phyloP scores from a whole-genome alignment of 2,888 invertebrate species.

The Ichneumoninae sp. region DNA sequence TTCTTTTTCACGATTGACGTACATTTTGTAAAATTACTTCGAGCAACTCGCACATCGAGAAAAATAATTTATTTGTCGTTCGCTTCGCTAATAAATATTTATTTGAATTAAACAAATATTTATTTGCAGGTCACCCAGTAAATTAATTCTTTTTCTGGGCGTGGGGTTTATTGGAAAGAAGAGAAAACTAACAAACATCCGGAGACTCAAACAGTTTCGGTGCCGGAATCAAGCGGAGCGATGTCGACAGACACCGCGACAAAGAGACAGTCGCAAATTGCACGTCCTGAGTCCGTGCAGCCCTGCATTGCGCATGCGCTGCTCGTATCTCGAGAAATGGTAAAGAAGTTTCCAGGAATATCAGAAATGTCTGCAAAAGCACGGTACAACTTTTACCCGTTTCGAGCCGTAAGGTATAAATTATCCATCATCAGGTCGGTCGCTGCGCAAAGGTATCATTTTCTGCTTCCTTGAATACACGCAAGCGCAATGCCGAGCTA shows the following conservation, averaged over 20 bases:
- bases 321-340: background rate
- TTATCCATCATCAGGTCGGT: background rate
- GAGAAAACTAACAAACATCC: background rate
- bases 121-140: no score
- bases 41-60: no score
- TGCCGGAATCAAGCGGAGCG: background rate
- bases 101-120: no score
- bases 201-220: background rate
- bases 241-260: background rate
- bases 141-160: no score
- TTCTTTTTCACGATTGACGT: no score
- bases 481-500: background rate
- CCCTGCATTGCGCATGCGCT: background rate
- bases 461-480: background rate
- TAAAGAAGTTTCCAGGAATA: background rate
- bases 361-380: background rate
- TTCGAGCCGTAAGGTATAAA: background rate
- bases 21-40: no score
- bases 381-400: background rate
- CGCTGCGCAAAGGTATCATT: background rate
- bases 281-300: background rate
- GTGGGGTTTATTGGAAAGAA: no score
- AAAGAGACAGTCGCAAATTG: background rate
- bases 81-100: no score
- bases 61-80: no score